phyloP scores from a whole-genome alignment of 2,888 invertebrate species.

The Hirtodrosophila trivittata region DNA sequence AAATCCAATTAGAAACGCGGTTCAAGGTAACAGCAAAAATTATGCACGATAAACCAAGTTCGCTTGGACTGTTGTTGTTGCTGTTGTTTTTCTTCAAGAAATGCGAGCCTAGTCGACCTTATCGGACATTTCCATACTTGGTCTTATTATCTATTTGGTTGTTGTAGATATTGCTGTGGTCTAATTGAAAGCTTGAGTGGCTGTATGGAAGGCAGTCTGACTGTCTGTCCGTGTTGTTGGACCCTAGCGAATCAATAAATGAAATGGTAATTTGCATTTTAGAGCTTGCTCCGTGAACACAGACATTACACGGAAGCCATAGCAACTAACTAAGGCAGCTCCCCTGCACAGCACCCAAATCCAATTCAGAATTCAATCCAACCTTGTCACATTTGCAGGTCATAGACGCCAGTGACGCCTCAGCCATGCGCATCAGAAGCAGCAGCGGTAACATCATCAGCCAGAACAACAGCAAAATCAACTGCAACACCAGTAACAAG shows the following conservation, averaged over 20 bases:
- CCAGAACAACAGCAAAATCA: slow-evolving; percentile 19
- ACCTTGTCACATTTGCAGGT: slow-evolving; percentile 65
- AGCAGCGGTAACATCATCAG: slow-evolving; percentile 49
- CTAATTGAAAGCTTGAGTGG: slow-evolving; percentile 57
- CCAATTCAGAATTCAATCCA: slow-evolving; percentile 35
- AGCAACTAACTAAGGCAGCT: slow-evolving; percentile 28
- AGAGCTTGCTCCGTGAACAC: slow-evolving; percentile 18
- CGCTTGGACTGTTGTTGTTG: slow-evolving; percentile 17
- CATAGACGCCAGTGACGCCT: slow-evolving; percentile 64
- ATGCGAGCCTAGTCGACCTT: slow-evolving; percentile 53
- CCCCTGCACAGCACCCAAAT: neutral
- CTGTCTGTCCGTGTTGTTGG: slow-evolving; percentile 1
- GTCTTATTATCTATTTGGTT: slow-evolving; percentile 3
- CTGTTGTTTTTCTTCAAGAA: slow-evolving; percentile 15
- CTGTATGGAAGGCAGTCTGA: slow-evolving; percentile 19
- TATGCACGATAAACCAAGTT: slow-evolving; percentile 64
- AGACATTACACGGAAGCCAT: slow-evolving; percentile 45
- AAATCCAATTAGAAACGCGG: slow-evolving; percentile 71
- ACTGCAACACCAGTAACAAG: slow-evolving; percentile 11
- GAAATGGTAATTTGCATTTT: slow-evolving; percentile 61
- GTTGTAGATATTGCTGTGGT: slow-evolving; percentile 19
- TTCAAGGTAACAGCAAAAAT: slow-evolving; percentile 65
- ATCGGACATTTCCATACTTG: slow-evolving; percentile 46
- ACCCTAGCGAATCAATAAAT: slow-evolving; percentile 57
- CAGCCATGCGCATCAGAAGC: slow-evolving; percentile 56